Conservation (phyloP, 2,797 vertebrate genomes). For the Siniperca undulata region DNA sequence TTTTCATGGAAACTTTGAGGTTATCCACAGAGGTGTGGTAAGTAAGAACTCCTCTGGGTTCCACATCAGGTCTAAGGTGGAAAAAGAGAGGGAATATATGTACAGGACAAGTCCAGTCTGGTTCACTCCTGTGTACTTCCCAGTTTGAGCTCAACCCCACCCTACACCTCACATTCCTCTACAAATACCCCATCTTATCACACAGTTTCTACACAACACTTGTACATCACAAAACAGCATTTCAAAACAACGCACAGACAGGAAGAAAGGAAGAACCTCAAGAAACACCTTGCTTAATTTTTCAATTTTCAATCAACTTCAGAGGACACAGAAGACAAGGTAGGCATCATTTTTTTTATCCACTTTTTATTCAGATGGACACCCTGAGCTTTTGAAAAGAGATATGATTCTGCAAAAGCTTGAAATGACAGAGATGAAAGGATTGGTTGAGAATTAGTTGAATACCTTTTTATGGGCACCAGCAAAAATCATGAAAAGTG, state of each 20-base stretch:
- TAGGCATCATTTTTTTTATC: constrained; percentile 48
- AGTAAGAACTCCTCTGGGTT: neutral
- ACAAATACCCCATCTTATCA: constrained; percentile 67
- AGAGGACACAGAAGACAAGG: constrained; percentile 54
- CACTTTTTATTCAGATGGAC: neutral
- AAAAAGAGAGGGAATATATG: constrained; percentile 43
- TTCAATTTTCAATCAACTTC: constrained; percentile 4
- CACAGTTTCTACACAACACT: neutral
- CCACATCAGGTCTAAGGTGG: neutral
- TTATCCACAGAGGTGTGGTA: neutral
- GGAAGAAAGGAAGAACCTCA: neutral
- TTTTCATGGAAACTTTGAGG: no score
- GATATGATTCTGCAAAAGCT: constrained; percentile 23
- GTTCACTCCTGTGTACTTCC: constrained; percentile 41
- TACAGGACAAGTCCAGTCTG: constrained; percentile 72
- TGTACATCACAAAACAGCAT: constrained; percentile 36
- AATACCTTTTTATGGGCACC: constrained; percentile 28
- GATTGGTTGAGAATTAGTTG: constrained; percentile 26
- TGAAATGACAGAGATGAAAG: constrained; percentile 33
- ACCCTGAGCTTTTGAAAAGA: neutral
- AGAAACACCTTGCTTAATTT: neutral
- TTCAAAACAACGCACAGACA: constrained; percentile 6
- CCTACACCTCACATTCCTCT: constrained; percentile 71
- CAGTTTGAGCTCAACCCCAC: constrained; percentile 41
- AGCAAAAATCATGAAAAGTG: constrained; percentile 8